Conservation (phyloP, 2,797 vertebrate genomes). For the Siniperca scherzeri region DNA sequence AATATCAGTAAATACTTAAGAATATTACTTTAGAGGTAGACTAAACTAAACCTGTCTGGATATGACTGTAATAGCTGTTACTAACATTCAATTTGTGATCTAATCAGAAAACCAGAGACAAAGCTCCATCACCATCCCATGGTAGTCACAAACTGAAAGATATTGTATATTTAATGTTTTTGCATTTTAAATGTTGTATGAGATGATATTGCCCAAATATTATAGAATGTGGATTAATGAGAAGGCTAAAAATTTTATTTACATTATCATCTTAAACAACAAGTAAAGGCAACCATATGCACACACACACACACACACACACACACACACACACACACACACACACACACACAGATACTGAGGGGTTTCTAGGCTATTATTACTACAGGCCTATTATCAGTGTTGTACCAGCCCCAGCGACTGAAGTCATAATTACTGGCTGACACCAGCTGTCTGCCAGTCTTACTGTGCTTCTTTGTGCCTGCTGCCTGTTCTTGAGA, state of each 20-base stretch:
- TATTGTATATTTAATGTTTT: not conserved
- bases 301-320: not conserved
- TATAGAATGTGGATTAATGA: conserved; percentile 9
- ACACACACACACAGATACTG: conserved; percentile 2
- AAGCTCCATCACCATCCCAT: not conserved
- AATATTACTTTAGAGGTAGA: not conserved
- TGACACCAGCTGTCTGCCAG: conserved; percentile 69
- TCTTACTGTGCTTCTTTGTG: conserved; percentile 67
- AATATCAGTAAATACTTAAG: not conserved
- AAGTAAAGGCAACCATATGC: not conserved
- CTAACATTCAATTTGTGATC: not conserved
- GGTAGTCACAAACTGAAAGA: not conserved
- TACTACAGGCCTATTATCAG: conserved; percentile 72
- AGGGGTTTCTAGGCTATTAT: conserved; percentile 57
- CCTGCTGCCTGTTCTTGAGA: conserved; percentile 52
- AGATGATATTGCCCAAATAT: not conserved
- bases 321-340: not conserved
- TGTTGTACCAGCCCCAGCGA: conserved; percentile 43
- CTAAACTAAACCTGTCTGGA: not conserved
- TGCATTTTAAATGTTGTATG: not conserved
- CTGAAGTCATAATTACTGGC: conserved; percentile 76
- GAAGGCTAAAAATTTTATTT: conserved; percentile 19
- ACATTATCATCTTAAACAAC: not conserved
- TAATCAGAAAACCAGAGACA: not conserved
- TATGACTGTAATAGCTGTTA: not conserved